Percentiles rank a stretch among this genome's conserved stretches.
These are phyloP conservation scores for Amniataba percoides DNA, from an alignment of 2,797 vertebrate species.

Conservation along the genomic window DNA sequence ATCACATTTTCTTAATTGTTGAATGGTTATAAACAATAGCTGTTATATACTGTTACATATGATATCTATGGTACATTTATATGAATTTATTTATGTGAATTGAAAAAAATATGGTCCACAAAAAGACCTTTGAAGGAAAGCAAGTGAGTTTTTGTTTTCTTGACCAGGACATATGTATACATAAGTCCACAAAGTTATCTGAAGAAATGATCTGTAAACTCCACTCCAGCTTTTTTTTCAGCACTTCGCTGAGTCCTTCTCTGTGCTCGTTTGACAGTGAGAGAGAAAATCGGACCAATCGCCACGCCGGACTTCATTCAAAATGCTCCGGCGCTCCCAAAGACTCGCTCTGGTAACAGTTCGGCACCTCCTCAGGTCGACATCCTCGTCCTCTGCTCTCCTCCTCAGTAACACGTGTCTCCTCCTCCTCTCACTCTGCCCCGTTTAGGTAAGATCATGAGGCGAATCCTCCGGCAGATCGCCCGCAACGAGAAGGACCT, in stretches of 20 bases:
- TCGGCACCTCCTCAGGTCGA: not conserved
- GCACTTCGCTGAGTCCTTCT: not conserved
- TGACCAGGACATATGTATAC: not conserved
- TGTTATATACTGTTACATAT: too few species aligned
- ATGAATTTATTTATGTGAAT: too few species aligned
- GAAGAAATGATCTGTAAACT: not conserved
- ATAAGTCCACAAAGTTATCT: not conserved
- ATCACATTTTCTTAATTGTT: not conserved
- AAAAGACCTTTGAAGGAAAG: not conserved
- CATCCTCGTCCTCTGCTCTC: not conserved
- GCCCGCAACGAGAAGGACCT: slow-evolving; percentile 88
- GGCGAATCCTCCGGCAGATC: slow-evolving; percentile 86
- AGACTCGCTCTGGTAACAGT: slow-evolving; percentile 88
- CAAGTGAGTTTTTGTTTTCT: not conserved
- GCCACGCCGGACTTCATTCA: slow-evolving; percentile 90
- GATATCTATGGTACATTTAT: not conserved
- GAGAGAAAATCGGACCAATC: slow-evolving; percentile 89
- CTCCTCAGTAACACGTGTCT: not conserved
- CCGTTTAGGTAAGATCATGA: slow-evolving; percentile 87
- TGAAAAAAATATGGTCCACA: not conserved
- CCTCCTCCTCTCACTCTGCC: not conserved
- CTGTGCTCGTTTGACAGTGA: slow-evolving; percentile 73
- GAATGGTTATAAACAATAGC: not conserved
- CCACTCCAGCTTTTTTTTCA: not conserved
- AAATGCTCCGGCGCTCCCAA: slow-evolving; percentile 87